Evolutionary conservation across 2,888 invertebrate genomes (phyloP).

Genomic region (Leptarthrus brevirostris): DNA sequence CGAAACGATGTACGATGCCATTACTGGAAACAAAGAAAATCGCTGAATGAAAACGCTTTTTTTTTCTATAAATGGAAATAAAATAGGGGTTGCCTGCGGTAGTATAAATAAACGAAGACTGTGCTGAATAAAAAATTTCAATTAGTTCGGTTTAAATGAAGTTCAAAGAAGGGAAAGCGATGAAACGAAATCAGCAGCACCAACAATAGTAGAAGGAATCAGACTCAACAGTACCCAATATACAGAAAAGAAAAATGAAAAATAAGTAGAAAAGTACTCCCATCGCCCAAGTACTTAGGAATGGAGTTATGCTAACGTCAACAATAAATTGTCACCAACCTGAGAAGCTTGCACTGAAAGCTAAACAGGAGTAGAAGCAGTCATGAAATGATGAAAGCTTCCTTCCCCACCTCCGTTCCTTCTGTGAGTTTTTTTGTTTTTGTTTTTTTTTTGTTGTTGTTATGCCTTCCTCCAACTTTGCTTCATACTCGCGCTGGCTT

Average conservation of each 20-base stretch:
- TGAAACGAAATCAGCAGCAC: background rate
- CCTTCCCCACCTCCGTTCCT: background rate
- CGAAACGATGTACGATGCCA: background rate
- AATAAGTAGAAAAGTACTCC: background rate
- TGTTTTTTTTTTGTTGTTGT: background rate
- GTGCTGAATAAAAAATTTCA: background rate
- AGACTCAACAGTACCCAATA: background rate
- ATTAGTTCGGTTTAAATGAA: slow-evolving; percentile 13
- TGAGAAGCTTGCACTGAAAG: background rate
- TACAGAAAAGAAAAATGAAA: background rate
- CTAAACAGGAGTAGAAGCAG: slow-evolving; percentile 9
- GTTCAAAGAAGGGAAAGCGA: background rate
- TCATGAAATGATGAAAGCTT: background rate
- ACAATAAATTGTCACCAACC: slow-evolving; percentile 21
- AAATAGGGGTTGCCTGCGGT: background rate
- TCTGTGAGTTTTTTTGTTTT: background rate
- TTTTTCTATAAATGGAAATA: slow-evolving; percentile 1
- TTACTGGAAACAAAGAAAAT: background rate
- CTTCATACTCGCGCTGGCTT: background rate
- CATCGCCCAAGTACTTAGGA: background rate
- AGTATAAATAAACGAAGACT: background rate
- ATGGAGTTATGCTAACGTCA: slow-evolving; percentile 2
- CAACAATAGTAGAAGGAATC: background rate
- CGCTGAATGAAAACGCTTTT: background rate
- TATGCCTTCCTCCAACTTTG: background rate